Evolutionary conservation across 2,888 invertebrate species (phyloP).

Genomic region (Ormyrus rosae): DNA sequence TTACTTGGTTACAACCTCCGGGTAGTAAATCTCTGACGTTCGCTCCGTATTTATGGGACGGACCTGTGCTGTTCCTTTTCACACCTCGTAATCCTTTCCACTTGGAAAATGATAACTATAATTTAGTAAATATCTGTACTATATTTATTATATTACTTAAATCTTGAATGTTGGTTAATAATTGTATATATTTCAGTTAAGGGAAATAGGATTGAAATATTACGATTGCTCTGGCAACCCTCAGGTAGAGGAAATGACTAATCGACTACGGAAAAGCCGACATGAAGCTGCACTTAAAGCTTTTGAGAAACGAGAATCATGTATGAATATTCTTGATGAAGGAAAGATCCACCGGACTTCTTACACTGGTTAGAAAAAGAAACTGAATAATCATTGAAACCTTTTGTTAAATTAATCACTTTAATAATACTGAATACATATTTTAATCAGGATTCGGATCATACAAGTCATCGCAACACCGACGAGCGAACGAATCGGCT

Average conservation of each 20-base stretch:
- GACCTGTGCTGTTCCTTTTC: slow-evolving; percentile 86
- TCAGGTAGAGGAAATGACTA: slow-evolving; percentile 75
- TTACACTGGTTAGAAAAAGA: slow-evolving; percentile 60
- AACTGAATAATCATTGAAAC: background rate
- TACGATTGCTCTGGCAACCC: slow-evolving; percentile 81
- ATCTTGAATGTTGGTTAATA: background rate
- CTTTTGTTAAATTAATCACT: background rate
- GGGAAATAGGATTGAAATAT: slow-evolving; percentile 85
- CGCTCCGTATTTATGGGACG: slow-evolving; percentile 82
- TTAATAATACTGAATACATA: background rate
- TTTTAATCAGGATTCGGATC: background rate
- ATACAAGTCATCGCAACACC: background rate
- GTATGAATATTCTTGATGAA: slow-evolving; percentile 60
- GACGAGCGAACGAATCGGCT: slow-evolving; percentile 21
- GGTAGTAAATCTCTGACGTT: slow-evolving; percentile 84
- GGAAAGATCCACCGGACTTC: slow-evolving; percentile 53
- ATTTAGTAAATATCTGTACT: slow-evolving; percentile 79
- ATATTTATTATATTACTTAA: background rate
- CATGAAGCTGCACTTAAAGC: slow-evolving; percentile 57
- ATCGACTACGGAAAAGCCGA: slow-evolving; percentile 74
- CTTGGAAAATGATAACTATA: slow-evolving; percentile 81
- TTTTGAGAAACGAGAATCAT: slow-evolving; percentile 43
- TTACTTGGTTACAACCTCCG: slow-evolving; percentile 83
- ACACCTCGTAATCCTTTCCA: slow-evolving; percentile 86
- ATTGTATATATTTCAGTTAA: slow-evolving; percentile 77